Evolutionary conservation across 2,888 invertebrate species (phyloP).

Genomic region (Desoria tigrina): DNA sequence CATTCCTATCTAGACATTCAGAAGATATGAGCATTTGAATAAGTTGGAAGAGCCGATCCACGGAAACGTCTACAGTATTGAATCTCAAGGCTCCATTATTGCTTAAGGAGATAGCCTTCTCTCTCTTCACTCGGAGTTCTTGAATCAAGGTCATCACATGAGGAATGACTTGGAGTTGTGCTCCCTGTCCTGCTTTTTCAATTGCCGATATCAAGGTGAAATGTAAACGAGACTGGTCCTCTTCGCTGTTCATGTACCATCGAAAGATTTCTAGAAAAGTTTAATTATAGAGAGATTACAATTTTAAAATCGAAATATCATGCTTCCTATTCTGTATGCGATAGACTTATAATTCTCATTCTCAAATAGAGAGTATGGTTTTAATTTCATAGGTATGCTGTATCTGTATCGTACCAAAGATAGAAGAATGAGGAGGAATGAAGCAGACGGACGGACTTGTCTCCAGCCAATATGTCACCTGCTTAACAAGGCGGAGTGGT

Average conservation of each 20-base stretch:
- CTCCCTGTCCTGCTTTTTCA: constrained; percentile 45
- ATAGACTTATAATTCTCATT: background rate
- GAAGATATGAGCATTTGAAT: constrained; percentile 49
- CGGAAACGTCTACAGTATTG: constrained; percentile 26
- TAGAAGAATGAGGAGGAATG: constrained; percentile 48
- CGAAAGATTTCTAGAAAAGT: constrained; percentile 45
- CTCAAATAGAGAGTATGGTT: background rate
- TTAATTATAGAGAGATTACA: too few relatives aligned
- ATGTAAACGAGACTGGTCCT: constrained; percentile 43
- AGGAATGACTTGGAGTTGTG: constrained; percentile 50
- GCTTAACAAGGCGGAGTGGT: constrained; percentile 38
- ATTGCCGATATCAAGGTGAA: constrained; percentile 46
- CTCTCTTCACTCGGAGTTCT: constrained; percentile 44
- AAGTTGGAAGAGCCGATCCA: constrained; percentile 46
- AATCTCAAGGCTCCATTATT: constrained; percentile 20
- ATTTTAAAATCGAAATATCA: background rate
- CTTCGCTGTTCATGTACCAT: constrained; percentile 41
- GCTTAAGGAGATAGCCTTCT: constrained; percentile 21
- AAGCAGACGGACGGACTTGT: constrained; percentile 46
- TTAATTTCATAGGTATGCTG: background rate
- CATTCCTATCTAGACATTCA: constrained; percentile 49
- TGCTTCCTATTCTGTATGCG: too few relatives aligned
- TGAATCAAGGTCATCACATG: constrained; percentile 50
- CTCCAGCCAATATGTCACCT: constrained; percentile 48
- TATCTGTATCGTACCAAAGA: constrained; percentile 49